Base-by-base conservation (phyloP, 2,888 invertebrate genomes). In the Abscondita cerata region DNA sequence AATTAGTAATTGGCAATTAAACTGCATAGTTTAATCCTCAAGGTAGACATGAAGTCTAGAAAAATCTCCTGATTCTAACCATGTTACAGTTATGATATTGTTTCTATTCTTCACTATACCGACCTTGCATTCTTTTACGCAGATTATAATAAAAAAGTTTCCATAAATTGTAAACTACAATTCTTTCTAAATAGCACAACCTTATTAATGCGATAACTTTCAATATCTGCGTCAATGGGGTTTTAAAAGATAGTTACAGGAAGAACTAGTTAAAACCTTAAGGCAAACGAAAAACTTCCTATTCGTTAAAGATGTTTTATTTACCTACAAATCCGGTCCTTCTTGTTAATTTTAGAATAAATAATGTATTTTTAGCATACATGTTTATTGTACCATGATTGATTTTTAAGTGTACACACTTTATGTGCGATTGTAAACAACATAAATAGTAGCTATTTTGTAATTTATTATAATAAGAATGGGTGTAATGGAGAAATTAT, bases 21-120 rank as follows among this genome's bases (percentile, higher is more conserved):
- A 34, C 15, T 50, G 38, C 16, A 50, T 56, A 38, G 13, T 18
- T 48, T 56, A 40, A 31, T 34, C 9, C 40, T 41, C 56, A 56
- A 56, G 56, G 56, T 40, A 56, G 56, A 56, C 56, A 18, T 56
- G 56, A 56, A 50, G 56, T 56, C 56, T 56, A 56, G 56, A 40
- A 50, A 44, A 50, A 48, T 48, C 34, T 19, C 40, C 36, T 20
- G 46, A 48, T 56, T 48, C 25, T 38, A 56, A 9, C 19, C 40
- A 31, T 15, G 38, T 40, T 16, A n/a, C 12, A 9, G 15, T 41
- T 47, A 36, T 25, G 44, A 15, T 46, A 34, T 20, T 19, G 19
- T 55, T 53, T 48, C 38, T 31, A 47, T 55, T 31, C 16, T 56
- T 41, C 31, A 16, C 15, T 6, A 15, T n/a, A 13, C 11, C 38